Evolutionary conservation across 2,113 vertebrate genomes (phyloP).

Genomic region (Ceratotherium simum): DNA sequence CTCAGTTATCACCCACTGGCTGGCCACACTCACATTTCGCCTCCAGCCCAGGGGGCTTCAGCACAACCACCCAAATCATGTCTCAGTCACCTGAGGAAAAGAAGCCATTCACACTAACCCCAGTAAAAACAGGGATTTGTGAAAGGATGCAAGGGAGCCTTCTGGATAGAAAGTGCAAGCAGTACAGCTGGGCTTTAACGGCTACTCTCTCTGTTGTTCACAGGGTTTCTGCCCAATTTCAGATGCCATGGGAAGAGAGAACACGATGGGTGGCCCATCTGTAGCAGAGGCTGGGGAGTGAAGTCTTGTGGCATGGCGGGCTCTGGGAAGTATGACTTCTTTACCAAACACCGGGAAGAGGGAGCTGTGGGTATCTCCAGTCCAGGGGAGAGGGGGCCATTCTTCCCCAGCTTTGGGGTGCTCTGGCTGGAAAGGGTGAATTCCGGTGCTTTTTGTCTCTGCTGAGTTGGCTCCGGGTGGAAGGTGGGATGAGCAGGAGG

Average conservation of each 20-base stretch:
- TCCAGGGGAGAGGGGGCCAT: fast-evolving
- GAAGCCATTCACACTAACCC: neutral
- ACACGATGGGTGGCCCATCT: fast-evolving
- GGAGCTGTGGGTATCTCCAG: neutral
- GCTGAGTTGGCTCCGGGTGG: neutral
- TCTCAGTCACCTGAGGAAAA: neutral
- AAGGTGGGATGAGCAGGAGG: neutral
- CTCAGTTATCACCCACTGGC: too few species aligned
- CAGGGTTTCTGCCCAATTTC: neutral
- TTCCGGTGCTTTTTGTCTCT: neutral
- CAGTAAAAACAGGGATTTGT: neutral
- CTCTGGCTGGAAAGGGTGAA: fast-evolving
- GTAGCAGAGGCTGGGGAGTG: neutral
- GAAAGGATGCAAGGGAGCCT: neutral
- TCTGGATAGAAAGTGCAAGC: too few species aligned
- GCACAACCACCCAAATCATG: fast-evolving
- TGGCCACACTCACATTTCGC: neutral
- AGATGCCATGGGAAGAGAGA: neutral
- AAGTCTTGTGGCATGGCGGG: fast-evolving
- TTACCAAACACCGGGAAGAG: neutral
- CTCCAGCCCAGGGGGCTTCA: neutral
- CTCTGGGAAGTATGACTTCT: neutral
- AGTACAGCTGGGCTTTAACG: too few species aligned
- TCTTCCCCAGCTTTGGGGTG: neutral
- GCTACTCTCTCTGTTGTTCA: neutral